Evolutionary conservation across 2,888 invertebrate genomes (phyloP).

Genomic region (Mystacides longicornis): DNA sequence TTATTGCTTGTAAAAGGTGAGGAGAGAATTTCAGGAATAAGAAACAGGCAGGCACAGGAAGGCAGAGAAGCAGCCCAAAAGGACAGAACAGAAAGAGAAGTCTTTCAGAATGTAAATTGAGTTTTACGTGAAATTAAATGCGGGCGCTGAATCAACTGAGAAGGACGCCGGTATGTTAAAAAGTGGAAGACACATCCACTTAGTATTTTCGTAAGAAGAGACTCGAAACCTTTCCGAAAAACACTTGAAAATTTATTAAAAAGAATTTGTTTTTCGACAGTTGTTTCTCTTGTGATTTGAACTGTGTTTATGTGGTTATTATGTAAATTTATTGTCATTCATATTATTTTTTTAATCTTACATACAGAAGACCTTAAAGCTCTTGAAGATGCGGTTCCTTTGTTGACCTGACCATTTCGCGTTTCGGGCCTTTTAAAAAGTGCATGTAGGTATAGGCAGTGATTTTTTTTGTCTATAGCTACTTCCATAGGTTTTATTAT

Average conservation of each 20-base stretch:
- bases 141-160: constrained; percentile 24
- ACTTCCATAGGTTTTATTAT: no score
- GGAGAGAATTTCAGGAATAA: constrained; percentile 4
- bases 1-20: constrained; percentile 7
- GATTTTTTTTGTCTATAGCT: no score
- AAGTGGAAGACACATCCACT: constrained; percentile 24
- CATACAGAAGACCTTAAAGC: no score
- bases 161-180: constrained; percentile 14
- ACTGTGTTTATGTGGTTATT: no score
- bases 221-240: neutral
- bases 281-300: no score
- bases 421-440: no score
- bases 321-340: no score
- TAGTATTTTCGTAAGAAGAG: constrained; percentile 14
- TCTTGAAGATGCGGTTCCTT: no score
- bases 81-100: constrained; percentile 13
- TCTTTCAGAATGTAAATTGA: constrained; percentile 26
- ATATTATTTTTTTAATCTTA: no score
- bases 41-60: neutral
- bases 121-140: constrained; percentile 27
- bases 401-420: no score
- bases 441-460: no score
- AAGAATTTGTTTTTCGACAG: neutral
- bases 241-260: neutral
- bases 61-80: neutral